These are phyloP conservation scores for Thymelicus sylvestris DNA, from an alignment of 2,888 invertebrate genomes.

Conservation along the genomic window DNA sequence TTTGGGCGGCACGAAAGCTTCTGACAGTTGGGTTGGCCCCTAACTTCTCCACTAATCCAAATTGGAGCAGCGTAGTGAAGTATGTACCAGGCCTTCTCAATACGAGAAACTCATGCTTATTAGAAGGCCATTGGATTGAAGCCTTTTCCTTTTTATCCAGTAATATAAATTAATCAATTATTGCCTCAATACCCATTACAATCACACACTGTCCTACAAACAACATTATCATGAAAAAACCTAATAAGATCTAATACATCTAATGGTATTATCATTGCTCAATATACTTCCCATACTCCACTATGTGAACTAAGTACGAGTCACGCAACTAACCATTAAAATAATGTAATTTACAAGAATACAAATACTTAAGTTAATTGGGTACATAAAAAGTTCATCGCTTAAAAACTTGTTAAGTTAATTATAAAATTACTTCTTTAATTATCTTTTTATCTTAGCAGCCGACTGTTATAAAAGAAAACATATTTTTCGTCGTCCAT, in stretches of 20 bases:
- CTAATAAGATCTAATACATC: constrained; percentile 11
- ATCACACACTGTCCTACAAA: neutral
- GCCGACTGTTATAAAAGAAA: too few species aligned
- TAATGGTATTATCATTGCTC: constrained; percentile 24
- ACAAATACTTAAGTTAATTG: constrained; percentile 25
- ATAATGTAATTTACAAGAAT: constrained; percentile 34
- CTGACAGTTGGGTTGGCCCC: too few species aligned
- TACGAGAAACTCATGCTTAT: too few species aligned
- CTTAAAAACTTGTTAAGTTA: constrained; percentile 7
- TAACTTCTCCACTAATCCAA: too few species aligned
- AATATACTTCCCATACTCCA: constrained; percentile 20
- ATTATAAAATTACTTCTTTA: neutral
- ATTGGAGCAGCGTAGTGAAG: too few species aligned
- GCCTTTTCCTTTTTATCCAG: neutral
- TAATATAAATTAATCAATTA: neutral
- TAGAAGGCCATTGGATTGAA: too few species aligned
- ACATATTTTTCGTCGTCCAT: too few species aligned
- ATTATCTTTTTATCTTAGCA: too few species aligned
- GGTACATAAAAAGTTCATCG: constrained; percentile 3
- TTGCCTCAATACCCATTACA: neutral
- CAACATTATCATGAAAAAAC: constrained; percentile 11
- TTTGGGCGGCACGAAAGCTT: too few species aligned
- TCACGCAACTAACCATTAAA: constrained; percentile 24
- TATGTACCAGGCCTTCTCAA: too few species aligned
- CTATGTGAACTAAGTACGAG: constrained; percentile 11